These are phyloP conservation scores for Muntiacus muntjak DNA, from an alignment of 2,113 vertebrate genomes.

Conservation along the genomic window DNA sequence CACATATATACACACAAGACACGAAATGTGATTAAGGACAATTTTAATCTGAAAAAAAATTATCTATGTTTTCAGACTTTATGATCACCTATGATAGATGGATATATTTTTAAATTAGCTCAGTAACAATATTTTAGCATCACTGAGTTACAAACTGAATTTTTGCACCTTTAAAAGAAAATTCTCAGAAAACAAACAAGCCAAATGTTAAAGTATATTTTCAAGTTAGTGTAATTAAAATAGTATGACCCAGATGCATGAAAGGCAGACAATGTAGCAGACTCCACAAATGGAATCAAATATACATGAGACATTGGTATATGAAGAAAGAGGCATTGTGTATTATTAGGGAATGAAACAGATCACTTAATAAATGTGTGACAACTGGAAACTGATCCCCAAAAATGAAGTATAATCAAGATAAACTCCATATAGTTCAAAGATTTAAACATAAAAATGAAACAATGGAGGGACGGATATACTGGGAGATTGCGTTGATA, in stretches of 20 bases:
- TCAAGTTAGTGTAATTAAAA: conserved; percentile 24
- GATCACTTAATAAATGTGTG: not conserved
- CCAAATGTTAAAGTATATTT: not conserved
- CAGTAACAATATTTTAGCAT: not conserved
- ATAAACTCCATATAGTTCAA: not conserved
- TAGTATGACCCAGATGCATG: not conserved
- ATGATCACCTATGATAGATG: not conserved
- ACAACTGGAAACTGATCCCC: not conserved
- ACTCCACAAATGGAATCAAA: not conserved
- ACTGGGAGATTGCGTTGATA: not conserved
- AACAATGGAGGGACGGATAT: not conserved
- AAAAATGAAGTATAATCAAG: not conserved
- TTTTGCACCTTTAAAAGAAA: not conserved
- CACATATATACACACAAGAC: not conserved
- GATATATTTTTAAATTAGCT: not conserved
- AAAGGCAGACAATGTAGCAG: not conserved
- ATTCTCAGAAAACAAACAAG: conserved; percentile 3
- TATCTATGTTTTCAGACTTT: not conserved
- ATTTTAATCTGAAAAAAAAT: not conserved
- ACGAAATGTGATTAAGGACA: not conserved
- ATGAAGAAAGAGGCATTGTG: not conserved
- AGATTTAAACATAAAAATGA: conserved; percentile 32
- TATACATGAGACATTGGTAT: not conserved
- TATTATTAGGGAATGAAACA: not conserved
- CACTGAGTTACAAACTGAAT: not conserved